Evolutionary conservation across 92 coral and sea anemone species (phyloP).

Genomic region (Umimayanthus chanpuru): DNA sequence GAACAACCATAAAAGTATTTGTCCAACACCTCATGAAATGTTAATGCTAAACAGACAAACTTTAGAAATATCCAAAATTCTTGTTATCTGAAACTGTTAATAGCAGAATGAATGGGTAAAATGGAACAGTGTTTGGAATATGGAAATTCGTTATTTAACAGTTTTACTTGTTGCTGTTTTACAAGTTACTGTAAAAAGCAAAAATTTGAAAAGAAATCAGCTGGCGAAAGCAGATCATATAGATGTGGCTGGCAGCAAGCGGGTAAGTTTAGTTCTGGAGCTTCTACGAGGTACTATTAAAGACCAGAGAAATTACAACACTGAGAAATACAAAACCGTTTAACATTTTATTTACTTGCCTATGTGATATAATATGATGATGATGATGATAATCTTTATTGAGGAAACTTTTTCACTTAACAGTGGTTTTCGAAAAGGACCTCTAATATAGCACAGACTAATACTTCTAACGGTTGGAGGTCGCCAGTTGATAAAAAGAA

Average conservation of each 20-base stretch:
- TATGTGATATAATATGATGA: too few species aligned
- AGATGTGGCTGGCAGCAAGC: constrained; percentile 27
- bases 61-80: neutral
- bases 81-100: neutral
- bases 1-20: neutral
- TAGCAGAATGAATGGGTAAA: constrained; percentile 8
- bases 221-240: neutral
- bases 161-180: neutral
- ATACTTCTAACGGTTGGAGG: too few species aligned
- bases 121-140: neutral
- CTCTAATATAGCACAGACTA: too few species aligned
- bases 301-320: too few species aligned
- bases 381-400: too few species aligned
- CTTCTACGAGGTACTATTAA: too few species aligned
- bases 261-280: constrained; percentile 39
- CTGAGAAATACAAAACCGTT: too few species aligned
- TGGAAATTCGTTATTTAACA: neutral
- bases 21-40: constrained; percentile 6
- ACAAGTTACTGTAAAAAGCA: neutral
- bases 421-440: too few species aligned
- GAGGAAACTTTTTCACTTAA: too few species aligned
- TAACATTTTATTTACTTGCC: too few species aligned
- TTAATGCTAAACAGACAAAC: constrained; percentile 3
- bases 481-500: too few species aligned
- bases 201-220: neutral